phyloP scores from a whole-genome alignment of 2,113 vertebrate genomes.

The Pollimyrus isidori region DNA sequence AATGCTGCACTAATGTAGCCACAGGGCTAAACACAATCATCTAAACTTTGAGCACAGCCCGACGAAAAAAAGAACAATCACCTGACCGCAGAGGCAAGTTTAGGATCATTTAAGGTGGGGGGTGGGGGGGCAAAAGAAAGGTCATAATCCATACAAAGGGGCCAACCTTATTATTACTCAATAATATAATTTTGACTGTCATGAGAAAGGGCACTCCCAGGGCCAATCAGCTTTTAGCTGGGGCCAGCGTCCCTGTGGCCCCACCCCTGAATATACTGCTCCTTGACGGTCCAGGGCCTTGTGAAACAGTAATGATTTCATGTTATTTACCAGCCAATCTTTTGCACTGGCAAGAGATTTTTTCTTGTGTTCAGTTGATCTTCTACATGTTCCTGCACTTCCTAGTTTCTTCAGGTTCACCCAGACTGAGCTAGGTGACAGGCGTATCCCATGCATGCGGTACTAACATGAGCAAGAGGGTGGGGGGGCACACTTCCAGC shows the following conservation, averaged over 20 bases:
- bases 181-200: neutral
- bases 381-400: neutral
- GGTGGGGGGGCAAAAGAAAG: neutral
- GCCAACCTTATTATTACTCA: neutral
- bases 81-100: neutral
- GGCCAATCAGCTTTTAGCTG: neutral
- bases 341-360: neutral
- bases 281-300: neutral
- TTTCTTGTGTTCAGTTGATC: neutral
- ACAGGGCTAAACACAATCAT: constrained; percentile 29
- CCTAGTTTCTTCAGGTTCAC: no score
- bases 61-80: neutral
- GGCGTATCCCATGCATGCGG: neutral
- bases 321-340: neutral
- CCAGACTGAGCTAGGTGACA: neutral
- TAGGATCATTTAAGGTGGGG: neutral
- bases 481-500: constrained; percentile 17
- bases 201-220: neutral
- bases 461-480: neutral
- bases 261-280: neutral
- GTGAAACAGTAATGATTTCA: neutral
- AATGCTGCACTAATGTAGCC: constrained; percentile 30
- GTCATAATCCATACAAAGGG: neutral
- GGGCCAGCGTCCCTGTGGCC: neutral
- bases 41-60: constrained; percentile 1